Evolutionary conservation across 2,113 vertebrate genomes (phyloP).

Genomic region (Eptesicus fuscus): DNA sequence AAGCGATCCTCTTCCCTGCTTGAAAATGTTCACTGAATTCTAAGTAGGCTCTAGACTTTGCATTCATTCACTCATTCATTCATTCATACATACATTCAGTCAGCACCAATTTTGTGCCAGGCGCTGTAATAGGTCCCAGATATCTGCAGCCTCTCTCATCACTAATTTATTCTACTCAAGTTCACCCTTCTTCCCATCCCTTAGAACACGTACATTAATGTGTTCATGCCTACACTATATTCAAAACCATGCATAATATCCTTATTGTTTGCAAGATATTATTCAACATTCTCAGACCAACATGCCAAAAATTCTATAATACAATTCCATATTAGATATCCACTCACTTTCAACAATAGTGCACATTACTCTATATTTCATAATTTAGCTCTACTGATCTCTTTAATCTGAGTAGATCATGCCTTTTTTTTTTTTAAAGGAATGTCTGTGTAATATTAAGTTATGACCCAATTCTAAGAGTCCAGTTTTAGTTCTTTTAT

Average conservation of each 20-base stretch:
- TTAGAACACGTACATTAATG: not conserved
- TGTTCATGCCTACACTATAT: not conserved
- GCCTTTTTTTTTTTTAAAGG: not conserved
- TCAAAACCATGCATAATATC: not conserved
- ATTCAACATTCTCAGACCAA: not conserved
- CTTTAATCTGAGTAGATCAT: not conserved
- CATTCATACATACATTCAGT: not conserved
- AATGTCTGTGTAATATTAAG: not conserved
- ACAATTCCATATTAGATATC: not conserved
- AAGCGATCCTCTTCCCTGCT: not conserved
- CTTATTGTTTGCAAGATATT: not conserved
- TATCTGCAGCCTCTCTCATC: not conserved
- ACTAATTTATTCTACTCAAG: not conserved
- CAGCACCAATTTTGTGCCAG: not conserved
- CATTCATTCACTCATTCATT: not conserved
- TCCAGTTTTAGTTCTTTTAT: not conserved
- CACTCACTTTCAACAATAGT: not conserved
- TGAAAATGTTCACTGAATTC: not conserved
- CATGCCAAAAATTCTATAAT: not conserved
- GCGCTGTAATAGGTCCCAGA: not conserved
- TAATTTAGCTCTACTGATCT: not conserved
- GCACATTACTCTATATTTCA: not conserved
- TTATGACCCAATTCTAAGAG: not conserved
- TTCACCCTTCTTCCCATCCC: rapidly evolving
- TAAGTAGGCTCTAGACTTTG: not conserved